Conservation (phyloP, 2,888 invertebrate genomes). For the Diadegma fenestrale region DNA sequence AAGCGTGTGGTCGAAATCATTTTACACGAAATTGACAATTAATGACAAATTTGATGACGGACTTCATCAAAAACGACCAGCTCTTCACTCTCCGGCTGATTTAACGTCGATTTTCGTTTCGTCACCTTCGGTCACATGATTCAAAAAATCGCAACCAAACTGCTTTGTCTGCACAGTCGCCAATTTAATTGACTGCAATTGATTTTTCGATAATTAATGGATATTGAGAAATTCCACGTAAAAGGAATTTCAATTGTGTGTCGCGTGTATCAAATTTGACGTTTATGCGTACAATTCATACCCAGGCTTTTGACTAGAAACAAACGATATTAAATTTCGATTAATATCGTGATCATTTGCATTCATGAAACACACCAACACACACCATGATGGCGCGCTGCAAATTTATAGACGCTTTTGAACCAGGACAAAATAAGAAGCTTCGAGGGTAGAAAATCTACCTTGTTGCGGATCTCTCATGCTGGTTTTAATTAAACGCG, state of each 20-base stretch:
- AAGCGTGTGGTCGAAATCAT: too few species aligned
- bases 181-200: not conserved
- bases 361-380: too few species aligned
- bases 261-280: not conserved
- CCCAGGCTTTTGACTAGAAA: not conserved
- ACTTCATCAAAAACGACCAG: too few species aligned
- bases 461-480: not conserved
- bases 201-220: not conserved
- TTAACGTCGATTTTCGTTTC: too few species aligned
- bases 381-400: not conserved
- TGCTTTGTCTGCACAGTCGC: not conserved
- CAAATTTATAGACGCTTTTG: conserved; percentile 6
- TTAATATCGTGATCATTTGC: not conserved
- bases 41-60: too few species aligned
- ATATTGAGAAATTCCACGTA: not conserved
- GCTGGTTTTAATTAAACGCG: conserved; percentile 66
- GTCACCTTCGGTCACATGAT: not conserved
- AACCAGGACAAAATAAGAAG: not conserved
- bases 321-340: conserved; percentile 1
- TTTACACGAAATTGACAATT: not conserved
- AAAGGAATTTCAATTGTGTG: not conserved
- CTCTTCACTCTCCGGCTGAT: too few species aligned
- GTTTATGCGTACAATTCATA: not conserved
- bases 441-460: conserved; percentile 3
- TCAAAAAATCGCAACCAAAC: not conserved